Percentiles rank a stretch among this genome's conserved stretches.
Conservation (phyloP, 2,888 invertebrate species). For the Toxonevra muliebris region DNA sequence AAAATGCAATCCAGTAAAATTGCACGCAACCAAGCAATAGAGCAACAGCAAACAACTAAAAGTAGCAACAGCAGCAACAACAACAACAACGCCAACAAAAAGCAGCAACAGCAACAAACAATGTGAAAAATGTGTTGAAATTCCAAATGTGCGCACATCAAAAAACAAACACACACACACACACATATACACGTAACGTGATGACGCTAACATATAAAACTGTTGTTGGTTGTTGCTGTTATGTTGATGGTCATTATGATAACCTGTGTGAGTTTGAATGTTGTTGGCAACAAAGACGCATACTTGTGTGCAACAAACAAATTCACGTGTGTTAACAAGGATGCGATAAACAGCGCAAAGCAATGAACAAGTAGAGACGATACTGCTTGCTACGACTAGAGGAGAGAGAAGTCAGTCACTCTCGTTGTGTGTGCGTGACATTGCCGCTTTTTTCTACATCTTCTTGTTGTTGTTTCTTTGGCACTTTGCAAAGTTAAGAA, state of each 20-base stretch:
- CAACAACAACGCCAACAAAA: no score
- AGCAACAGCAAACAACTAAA: slow-evolving; percentile 1
- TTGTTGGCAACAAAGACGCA: slow-evolving; percentile 3
- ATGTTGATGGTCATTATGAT: slow-evolving; percentile 20
- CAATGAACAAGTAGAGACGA: neutral
- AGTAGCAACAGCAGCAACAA: neutral
- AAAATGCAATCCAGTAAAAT: slow-evolving; percentile 20
- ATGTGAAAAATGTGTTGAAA: slow-evolving; percentile 22
- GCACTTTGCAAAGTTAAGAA: neutral
- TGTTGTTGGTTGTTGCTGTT: slow-evolving; percentile 14
- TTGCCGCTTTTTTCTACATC: slow-evolving; percentile 46
- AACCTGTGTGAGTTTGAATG: slow-evolving; percentile 8
- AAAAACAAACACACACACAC: neutral
- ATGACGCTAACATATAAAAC: slow-evolving; percentile 6
- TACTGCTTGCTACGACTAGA: neutral
- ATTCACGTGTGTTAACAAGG: slow-evolving; percentile 26
- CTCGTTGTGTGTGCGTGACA: slow-evolving; percentile 49
- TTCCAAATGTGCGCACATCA: slow-evolving; percentile 5
- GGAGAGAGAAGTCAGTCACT: neutral
- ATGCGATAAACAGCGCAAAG: slow-evolving; percentile 11
- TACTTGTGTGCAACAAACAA: neutral
- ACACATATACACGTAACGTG: slow-evolving; percentile 10
- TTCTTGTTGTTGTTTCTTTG: neutral
- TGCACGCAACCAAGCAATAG: slow-evolving; percentile 15
- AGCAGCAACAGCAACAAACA: neutral